Percentiles rank a stretch among this genome's conserved stretches.
Conservation (phyloP, 92 coral and sea anemone genomes). For the Palythoa grandiflora region DNA sequence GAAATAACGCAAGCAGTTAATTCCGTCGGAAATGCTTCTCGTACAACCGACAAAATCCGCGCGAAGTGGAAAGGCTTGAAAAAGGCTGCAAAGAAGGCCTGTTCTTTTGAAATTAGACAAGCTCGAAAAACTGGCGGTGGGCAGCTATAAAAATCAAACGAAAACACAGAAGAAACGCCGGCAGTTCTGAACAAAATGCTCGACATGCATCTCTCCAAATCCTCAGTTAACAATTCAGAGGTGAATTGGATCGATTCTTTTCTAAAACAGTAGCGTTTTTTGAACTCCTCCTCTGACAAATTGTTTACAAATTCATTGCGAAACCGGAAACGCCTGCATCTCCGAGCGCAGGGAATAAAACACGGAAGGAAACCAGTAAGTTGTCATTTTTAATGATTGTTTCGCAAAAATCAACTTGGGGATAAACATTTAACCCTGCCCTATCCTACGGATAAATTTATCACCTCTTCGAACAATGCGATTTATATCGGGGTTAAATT, state of each 20-base stretch:
- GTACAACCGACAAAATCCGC: background rate
- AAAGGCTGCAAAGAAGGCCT: background rate
- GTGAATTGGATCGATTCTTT: constrained; percentile 19
- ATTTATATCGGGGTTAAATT: constrained; percentile 20
- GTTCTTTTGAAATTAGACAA: constrained; percentile 1
- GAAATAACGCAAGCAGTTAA: background rate
- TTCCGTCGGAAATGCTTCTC: constrained; percentile 3
- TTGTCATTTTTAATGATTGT: background rate
- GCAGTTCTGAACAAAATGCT: background rate
- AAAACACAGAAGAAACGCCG: background rate
- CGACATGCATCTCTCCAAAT: constrained; percentile 8
- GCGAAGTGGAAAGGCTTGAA: background rate
- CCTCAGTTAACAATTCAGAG: constrained; percentile 21
- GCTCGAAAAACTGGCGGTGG: constrained; percentile 20
- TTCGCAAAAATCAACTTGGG: background rate
- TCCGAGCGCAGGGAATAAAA: background rate
- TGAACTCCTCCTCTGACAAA: background rate
- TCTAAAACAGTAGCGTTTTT: background rate
- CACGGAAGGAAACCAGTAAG: background rate
- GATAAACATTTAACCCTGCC: too few relatives aligned
- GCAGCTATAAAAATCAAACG: background rate
- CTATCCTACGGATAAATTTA: background rate
- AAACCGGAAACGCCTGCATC: background rate
- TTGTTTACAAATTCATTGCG: background rate
- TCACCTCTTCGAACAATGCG: constrained; percentile 19